Conservation (phyloP, 2,797 vertebrate species). For the Sebastes trivittatus region DNA sequence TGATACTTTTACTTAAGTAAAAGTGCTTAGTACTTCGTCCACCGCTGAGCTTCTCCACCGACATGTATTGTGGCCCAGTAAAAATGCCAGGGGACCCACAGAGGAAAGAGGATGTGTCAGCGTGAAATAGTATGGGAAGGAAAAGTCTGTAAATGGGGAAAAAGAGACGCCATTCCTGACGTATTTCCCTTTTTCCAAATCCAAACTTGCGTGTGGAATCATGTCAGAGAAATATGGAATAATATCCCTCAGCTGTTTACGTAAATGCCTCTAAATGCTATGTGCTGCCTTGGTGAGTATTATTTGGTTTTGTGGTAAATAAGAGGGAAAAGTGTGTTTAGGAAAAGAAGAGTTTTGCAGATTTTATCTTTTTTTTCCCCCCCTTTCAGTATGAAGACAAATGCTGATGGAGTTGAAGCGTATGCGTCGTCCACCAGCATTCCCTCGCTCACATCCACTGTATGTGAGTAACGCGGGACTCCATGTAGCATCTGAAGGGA, state of each 20-base stretch:
- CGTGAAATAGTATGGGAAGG: constrained; percentile 42
- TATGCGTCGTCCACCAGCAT: constrained; percentile 36
- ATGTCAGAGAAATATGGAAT: constrained; percentile 51
- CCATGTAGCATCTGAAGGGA: constrained; percentile 20
- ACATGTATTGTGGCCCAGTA: constrained; percentile 18
- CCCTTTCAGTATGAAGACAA: background rate
- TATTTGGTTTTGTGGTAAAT: constrained; percentile 33
- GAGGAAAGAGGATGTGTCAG: constrained; percentile 43
- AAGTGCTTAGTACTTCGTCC: no score
- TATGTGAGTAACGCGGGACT: constrained; percentile 13
- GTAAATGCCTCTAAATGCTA: constrained; percentile 30
- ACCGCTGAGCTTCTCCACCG: background rate
- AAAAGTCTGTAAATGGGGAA: constrained; percentile 34
- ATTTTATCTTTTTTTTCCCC: constrained; percentile 18
- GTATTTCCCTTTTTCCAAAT: constrained; percentile 28
- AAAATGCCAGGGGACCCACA: constrained; percentile 10
- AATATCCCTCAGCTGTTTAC: constrained; percentile 52
- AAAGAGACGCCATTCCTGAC: constrained; percentile 19
- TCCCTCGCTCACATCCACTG: constrained; percentile 12
- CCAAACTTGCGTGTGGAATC: constrained; percentile 48
- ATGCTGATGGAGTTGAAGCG: background rate
- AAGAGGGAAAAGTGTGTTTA: constrained; percentile 18
- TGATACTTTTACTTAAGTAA: no score
- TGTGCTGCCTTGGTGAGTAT: background rate
- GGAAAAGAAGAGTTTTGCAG: constrained; percentile 15